phyloP scores from a whole-genome alignment of 2,797 vertebrate species.

The Siniperca undulata region DNA sequence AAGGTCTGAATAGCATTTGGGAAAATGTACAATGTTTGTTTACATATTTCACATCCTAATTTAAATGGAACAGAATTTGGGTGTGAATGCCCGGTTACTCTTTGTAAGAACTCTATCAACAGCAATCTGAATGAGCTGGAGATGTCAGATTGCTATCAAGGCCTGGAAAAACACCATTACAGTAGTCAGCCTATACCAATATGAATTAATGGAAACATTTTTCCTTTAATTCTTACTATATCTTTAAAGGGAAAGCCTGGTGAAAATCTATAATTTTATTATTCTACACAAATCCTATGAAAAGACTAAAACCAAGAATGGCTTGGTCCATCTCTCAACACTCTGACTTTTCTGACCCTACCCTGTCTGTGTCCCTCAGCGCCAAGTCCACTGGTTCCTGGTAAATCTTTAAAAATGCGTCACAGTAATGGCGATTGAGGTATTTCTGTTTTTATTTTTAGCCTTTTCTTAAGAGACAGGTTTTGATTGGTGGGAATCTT shows the following conservation, averaged over 20 bases:
- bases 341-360: too few species aligned
- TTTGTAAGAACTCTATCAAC: neutral
- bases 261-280: too few species aligned
- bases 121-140: neutral
- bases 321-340: too few species aligned
- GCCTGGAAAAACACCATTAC: neutral
- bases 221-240: too few species aligned
- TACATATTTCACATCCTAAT: neutral
- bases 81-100: neutral
- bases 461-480: neutral
- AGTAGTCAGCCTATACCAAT: too few species aligned
- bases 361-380: too few species aligned
- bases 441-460: conserved; percentile 15
- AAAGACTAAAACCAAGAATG: too few species aligned
- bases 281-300: too few species aligned
- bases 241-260: too few species aligned
- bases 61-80: neutral
- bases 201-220: too few species aligned
- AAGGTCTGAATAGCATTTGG: neutral
- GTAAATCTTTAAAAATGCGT: too few species aligned
- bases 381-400: too few species aligned
- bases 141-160: neutral
- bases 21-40: neutral
- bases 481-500: neutral
- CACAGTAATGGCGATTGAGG: neutral